A percentile compares a stretch with the other conserved stretches of the same genome.
Evolutionary conservation across 2,888 invertebrate species (phyloP).

Genomic region (Oxyteleia sp.): DNA sequence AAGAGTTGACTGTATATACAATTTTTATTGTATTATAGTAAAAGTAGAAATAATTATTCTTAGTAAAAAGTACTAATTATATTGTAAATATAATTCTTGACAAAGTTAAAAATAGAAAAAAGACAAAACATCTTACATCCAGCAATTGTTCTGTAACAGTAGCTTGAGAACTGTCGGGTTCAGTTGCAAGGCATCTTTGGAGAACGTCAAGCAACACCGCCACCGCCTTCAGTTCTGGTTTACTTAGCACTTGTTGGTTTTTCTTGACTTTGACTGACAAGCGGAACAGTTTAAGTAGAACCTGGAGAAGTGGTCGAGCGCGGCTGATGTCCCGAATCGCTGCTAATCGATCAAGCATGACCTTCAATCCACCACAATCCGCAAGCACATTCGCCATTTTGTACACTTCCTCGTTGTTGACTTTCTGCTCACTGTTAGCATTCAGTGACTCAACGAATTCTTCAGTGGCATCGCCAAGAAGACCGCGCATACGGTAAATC

Average conservation of each 20-base stretch:
- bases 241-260: slow-evolving; percentile 96
- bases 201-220: slow-evolving; percentile 95
- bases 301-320: slow-evolving; percentile 95
- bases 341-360: slow-evolving; percentile 94
- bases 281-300: slow-evolving; percentile 95
- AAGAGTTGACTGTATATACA: too few relatives aligned
- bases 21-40: too few relatives aligned
- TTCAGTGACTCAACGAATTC: slow-evolving; percentile 98
- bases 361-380: slow-evolving; percentile 93
- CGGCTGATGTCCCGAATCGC: slow-evolving; percentile 95
- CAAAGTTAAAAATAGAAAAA: too few relatives aligned
- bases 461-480: slow-evolving; percentile 99
- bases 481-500: slow-evolving; percentile 98
- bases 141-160: slow-evolving; percentile 96
- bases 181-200: slow-evolving; percentile 91
- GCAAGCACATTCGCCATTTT: slow-evolving; percentile 95
- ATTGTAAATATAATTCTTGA: too few relatives aligned
- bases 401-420: slow-evolving; percentile 98
- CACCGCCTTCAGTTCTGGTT: slow-evolving; percentile 94
- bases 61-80: too few relatives aligned
- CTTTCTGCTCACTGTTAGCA: slow-evolving; percentile 94
- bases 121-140: slow-evolving; percentile 89
- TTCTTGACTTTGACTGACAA: slow-evolving; percentile 96
- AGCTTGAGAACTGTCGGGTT: slow-evolving; percentile 92
- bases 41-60: too few relatives aligned